Percentiles rank a stretch among this genome's conserved stretches.
Conservation (phyloP, 1,140 invertebrate genomes). For the Diabrotica undecimpunctata region DNA sequence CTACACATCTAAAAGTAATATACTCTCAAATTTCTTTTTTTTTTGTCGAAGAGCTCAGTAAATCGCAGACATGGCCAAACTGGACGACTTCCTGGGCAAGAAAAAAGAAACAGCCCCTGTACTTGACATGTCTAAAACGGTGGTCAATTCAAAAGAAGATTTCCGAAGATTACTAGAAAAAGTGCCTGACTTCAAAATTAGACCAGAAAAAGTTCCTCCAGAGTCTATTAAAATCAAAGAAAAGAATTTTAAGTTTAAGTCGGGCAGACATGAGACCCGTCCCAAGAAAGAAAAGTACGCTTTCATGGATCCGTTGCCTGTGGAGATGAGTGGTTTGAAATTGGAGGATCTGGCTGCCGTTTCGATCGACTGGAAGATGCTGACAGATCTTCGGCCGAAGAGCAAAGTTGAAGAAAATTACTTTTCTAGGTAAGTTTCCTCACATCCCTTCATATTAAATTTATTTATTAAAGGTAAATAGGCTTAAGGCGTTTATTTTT, state of each 20-base stretch:
- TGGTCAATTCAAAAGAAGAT: slow-evolving; percentile 72
- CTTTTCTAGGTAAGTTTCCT: slow-evolving; percentile 65
- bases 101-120: slow-evolving; percentile 80
- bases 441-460: too few species aligned
- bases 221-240: slow-evolving; percentile 66
- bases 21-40: slow-evolving; percentile 11
- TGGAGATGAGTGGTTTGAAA: slow-evolving; percentile 73
- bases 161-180: slow-evolving; percentile 77
- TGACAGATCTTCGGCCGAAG: slow-evolving; percentile 80
- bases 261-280: slow-evolving; percentile 62
- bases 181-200: slow-evolving; percentile 85
- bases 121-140: slow-evolving; percentile 77
- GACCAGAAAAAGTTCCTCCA: slow-evolving; percentile 71
- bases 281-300: slow-evolving; percentile 58
- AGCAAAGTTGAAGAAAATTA: slow-evolving; percentile 80
- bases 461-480: not conserved
- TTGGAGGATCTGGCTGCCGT: slow-evolving; percentile 77
- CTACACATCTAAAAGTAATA: not conserved
- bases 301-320: slow-evolving; percentile 77
- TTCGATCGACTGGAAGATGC: slow-evolving; percentile 90
- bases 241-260: slow-evolving; percentile 63
- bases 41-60: slow-evolving; percentile 3
- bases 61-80: slow-evolving; percentile 53
- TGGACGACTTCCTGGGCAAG: slow-evolving; percentile 79
- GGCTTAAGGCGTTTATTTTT: not conserved